Conservation (phyloP, 2,888 invertebrate species). For the Platycheirus albimanus region DNA sequence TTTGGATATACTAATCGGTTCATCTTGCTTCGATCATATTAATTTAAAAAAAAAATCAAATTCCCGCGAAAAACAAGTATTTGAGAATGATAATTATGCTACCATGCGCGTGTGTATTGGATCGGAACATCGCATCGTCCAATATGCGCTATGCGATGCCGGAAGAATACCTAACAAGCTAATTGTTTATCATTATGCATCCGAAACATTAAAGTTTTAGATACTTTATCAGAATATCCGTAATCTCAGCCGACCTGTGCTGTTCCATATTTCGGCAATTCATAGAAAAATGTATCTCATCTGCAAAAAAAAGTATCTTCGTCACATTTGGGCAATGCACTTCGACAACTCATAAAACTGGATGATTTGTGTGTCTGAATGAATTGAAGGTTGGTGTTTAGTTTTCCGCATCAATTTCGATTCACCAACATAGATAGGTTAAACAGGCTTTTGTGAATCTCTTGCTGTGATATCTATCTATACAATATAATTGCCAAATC, state of each 20-base stretch:
- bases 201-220: not conserved
- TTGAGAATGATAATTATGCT: conserved; percentile 13
- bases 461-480: conserved; percentile 6
- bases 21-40: too few relatives aligned
- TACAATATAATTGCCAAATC: conserved; percentile 22
- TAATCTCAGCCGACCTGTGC: too few relatives aligned
- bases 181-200: conserved; percentile 9
- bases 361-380: not conserved
- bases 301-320: not conserved
- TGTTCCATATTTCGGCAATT: too few relatives aligned
- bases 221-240: too few relatives aligned
- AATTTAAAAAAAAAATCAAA: not conserved
- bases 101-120: not conserved
- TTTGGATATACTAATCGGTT: conserved; percentile 47
- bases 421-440: conserved; percentile 13
- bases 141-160: conserved; percentile 12
- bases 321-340: not conserved
- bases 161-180: conserved; percentile 24
- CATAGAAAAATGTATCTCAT: not conserved
- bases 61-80: conserved; percentile 7
- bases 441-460: not conserved
- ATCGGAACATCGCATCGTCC: conserved; percentile 24
- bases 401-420: conserved; percentile 34
- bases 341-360: not conserved
- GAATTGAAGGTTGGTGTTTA: conserved; percentile 18